phyloP scores from a whole-genome alignment of 2,113 vertebrate species.

The Caranx melampygus region DNA sequence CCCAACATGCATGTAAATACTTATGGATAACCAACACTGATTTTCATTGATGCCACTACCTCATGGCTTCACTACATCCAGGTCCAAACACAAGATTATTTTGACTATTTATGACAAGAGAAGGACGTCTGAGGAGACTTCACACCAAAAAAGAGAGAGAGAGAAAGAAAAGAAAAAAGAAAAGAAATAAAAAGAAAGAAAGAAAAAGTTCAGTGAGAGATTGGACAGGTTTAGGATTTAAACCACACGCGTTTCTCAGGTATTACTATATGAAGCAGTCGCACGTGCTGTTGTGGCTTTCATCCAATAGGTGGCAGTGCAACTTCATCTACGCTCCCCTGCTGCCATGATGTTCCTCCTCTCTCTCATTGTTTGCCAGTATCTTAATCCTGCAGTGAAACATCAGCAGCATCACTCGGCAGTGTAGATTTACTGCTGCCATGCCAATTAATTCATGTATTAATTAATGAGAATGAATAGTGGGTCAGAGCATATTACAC shows the following conservation, averaged over 20 bases:
- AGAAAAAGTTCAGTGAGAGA: neutral
- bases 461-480: neutral
- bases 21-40: neutral
- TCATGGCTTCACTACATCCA: neutral
- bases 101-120: neutral
- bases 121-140: neutral
- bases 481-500: neutral
- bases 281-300: slow-evolving; percentile 28
- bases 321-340: slow-evolving; percentile 34
- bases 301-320: slow-evolving; percentile 78
- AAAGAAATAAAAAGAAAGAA: too few species aligned
- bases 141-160: neutral
- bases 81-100: neutral
- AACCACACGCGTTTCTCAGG: neutral
- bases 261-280: too few species aligned
- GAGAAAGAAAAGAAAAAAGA: too few species aligned
- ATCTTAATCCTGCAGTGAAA: neutral
- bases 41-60: neutral
- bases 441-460: too few species aligned
- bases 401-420: neutral
- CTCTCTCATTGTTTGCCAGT: neutral
- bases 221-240: neutral
- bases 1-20: neutral
- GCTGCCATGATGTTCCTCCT: neutral
- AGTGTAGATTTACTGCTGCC: neutral